Evolutionary conservation across 2,888 invertebrate species (phyloP).

Genomic region (Melanostoma mellinum): DNA sequence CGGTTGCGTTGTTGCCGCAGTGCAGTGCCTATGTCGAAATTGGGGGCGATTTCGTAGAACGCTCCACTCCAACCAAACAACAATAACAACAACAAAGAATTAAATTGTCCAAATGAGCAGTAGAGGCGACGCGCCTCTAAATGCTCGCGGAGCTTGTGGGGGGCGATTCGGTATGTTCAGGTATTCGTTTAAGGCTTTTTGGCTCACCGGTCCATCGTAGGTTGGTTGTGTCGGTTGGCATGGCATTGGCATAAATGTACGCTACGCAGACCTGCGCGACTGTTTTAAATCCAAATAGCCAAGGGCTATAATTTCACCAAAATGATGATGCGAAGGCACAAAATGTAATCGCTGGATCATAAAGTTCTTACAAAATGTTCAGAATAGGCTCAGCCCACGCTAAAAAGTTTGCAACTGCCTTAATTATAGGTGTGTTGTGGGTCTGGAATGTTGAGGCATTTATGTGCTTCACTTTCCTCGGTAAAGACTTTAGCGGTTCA

Average conservation of each 20-base stretch:
- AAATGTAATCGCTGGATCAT: constrained; percentile 73
- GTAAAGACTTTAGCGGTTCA: constrained; percentile 9
- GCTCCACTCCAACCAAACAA: constrained; percentile 44
- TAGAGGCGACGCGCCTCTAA: constrained; percentile 58
- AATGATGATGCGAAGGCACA: constrained; percentile 73
- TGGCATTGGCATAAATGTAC: background rate
- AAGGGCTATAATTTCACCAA: constrained; percentile 73
- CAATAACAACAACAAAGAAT: constrained; percentile 55
- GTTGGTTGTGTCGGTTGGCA: background rate
- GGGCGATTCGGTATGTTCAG: constrained; percentile 67
- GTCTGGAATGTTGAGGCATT: constrained; percentile 69
- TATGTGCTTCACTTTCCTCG: constrained; percentile 70
- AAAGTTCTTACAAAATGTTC: constrained; percentile 73
- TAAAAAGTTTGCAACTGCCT: constrained; percentile 73
- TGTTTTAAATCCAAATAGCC: constrained; percentile 73
- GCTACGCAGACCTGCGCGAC: constrained; percentile 53
- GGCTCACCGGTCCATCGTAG: constrained; percentile 26
- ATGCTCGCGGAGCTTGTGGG: constrained; percentile 70
- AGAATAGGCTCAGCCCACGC: constrained; percentile 73
- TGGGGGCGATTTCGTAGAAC: constrained; percentile 73
- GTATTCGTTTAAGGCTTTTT: constrained; percentile 68
- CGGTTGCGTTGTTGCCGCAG: background rate
- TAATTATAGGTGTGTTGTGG: constrained; percentile 73
- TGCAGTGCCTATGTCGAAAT: constrained; percentile 64
- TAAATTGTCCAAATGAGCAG: constrained; percentile 72